Evolutionary conservation across 2,888 invertebrate species (phyloP), one percentile per base, ranked within the genome.

Genomic region (Abrostola tripartita): DNA sequence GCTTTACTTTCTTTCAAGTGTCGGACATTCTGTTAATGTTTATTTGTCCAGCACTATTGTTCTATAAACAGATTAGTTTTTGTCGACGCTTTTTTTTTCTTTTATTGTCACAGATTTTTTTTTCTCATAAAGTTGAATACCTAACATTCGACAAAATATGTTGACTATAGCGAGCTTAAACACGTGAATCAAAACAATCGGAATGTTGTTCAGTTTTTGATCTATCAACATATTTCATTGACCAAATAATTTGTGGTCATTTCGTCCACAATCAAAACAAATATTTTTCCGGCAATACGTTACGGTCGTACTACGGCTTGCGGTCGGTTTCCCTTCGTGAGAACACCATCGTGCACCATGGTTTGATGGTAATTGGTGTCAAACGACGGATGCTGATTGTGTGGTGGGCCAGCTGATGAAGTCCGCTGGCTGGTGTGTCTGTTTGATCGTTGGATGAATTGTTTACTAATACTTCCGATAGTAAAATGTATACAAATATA

Each of bases 301-400:
- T 56, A 76, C 49, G 54, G 52, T 70, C 69, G 83, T 76, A 81
- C 79, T 85, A 82, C 47, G 72, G 69, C 68, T 72, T 88, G 89
- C 72, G 89, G 89, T 88, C 61, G 82, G 82, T 88, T 85, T 87
- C 87, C 78, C 79, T 84, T 89, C 91, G 90, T 91, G 92, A 92
- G 91, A 90, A 88, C 82, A 75, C 82, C 84, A 84, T 87, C 87
- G 85, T 88, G 87, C 83, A 59, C 80, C 81, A 85, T 85, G 85
- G 85, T 83, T 86, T 83, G 81, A 78, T 81, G 75, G 87, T 89
- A 89, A 91, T 90, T 87, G 89, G 84, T 88, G 91, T 88, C 88
- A 90, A 90, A 81, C 85, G 80, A 81, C 51, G 57, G 53, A 69
- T 71, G 63, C 78, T 85, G 85, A 85, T 87, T 87, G 82, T 87